Evolutionary conservation across 2,888 invertebrate genomes (phyloP), one percentile per base, ranked within the genome.

Genomic region (Sympetrum striolatum): DNA sequence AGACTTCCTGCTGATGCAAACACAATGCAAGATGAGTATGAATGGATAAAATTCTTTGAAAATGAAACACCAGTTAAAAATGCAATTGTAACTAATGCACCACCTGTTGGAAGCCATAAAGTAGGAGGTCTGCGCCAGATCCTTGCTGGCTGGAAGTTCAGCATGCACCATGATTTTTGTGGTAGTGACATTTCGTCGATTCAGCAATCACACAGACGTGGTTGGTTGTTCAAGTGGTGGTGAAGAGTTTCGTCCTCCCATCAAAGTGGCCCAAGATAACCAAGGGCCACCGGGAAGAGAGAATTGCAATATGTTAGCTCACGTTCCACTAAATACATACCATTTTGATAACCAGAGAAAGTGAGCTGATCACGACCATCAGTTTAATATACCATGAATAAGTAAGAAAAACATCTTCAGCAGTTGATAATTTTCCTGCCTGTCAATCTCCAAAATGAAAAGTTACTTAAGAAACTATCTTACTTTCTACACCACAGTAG

Each of bases 41-140:
- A 80, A 31, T n/a, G n/a, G 12, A 18, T 44, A 44, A 44, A 73
- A 31, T 18, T 14, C 8, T 53, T 18, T 53, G 18, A 53, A 53
- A 53, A 53, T 53, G 44, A 44, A 53, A 53, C 53, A 53, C 18
- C 53, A 14, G 15, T 53, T 37, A 18, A 90, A 37, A 64, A 22
- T 60, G 31, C 44, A 79, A 35, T 31, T 48, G 15, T 35, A 48
- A 79, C 44, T 35, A 90, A 80, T 90, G 82, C 53, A 90, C 93
- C 93, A 97, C 97, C 97, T 98, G 95, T 99, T 99, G 90, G 99
- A 99, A 92, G 99, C 99, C 97, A 99, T 97, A 95, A 99, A 99
- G 95, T 99, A 99, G 5, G 99, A 99, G 44, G 98, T 98, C 95
- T 99, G 99, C 90, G 99, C 98, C 93, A 99, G 95, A 94, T 99